These are phyloP conservation scores for Hylaeus volcanicus DNA, from an alignment of 1,140 invertebrate species.

Conservation along the genomic window DNA sequence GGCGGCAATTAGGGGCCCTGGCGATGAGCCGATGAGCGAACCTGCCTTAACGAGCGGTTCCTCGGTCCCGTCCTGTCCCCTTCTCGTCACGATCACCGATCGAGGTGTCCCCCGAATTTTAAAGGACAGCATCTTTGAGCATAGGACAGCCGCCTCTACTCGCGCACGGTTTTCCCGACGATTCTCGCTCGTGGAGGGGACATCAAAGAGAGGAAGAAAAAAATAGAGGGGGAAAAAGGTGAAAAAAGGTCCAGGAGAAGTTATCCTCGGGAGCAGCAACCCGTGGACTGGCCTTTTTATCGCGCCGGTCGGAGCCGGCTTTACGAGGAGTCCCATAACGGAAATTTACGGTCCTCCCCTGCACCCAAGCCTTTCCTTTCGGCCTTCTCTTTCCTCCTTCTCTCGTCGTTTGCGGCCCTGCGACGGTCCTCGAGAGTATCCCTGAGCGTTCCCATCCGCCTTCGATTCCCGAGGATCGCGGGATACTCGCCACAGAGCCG, in stretches of 20 bases:
- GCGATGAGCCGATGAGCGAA: conserved; percentile 58
- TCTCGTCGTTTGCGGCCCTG: neutral
- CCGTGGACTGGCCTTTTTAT: conserved; percentile 67
- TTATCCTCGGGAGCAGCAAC: conserved; percentile 65
- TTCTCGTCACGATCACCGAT: conserved; percentile 54
- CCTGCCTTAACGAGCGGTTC: conserved; percentile 58
- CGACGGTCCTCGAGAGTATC: too few relatives aligned
- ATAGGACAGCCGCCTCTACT: conserved; percentile 52
- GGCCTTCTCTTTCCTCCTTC: neutral
- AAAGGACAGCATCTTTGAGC: conserved; percentile 60
- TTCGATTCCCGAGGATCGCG: conserved; percentile 37
- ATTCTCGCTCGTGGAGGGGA: neutral
- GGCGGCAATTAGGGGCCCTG: conserved; percentile 57
- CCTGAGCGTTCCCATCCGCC: neutral
- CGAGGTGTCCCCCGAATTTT: conserved; percentile 65
- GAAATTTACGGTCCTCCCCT: conserved; percentile 65
- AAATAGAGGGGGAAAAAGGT: conserved; percentile 20
- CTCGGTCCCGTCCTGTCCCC: neutral
- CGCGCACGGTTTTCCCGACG: conserved; percentile 50
- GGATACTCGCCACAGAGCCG: conserved; percentile 1
- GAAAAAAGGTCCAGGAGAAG: conserved; percentile 27
- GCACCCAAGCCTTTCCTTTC: conserved; percentile 43
- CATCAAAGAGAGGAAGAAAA: conserved; percentile 15
- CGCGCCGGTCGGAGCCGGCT: conserved; percentile 66
- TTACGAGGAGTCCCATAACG: conserved; percentile 69